Evolutionary conservation across 2,888 invertebrate genomes (phyloP), one percentile per base, ranked within the genome.

Genomic region (Tanypteryx hageni): DNA sequence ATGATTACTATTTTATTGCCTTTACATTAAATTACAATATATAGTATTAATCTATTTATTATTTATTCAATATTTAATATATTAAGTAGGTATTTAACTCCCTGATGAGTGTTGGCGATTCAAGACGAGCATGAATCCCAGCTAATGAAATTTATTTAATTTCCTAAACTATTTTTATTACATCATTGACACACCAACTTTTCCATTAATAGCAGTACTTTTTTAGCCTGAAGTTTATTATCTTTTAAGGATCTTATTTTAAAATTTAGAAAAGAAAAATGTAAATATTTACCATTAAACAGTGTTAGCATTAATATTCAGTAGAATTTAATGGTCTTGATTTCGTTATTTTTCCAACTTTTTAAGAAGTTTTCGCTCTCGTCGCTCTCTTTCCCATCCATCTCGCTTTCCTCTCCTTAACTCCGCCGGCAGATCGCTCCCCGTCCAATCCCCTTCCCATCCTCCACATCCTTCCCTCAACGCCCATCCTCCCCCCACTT

Each of bases 261-360:
- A 27, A 76, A 76, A n/a, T 76, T 27, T 11, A 13, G 11, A 27
- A 27, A 11, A 22, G 27, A 76, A 76, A 27, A 13, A 27, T 76
- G 27, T 76, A 22, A 76, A 76, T 76, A 76, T 76, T 76, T 27
- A 76, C 27, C 22, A 76, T 76, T 22, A 13, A 22, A 22, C 27
- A 22, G 22, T 27, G 11, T 13, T 27, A 76, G 22, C 22, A 27
- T 76, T 27, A 76, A 27, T 76, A 76, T 76, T 76, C 76, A 76
- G 22, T 22, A 27, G 27, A 27, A 27, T 76, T 76, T 76, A 76
- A 76, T 76, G 76, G 89, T n/a, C 64, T 68, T 59, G 61, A 89
- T 89, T 89, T 64, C 31, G 44, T 89, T 89, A 89, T 68, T 89
- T 68, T 56, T 44, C 61, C 31, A 57, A 89, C 64, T 68, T 89